Percentiles rank a stretch among this genome's conserved stretches.
Conservation (phyloP, 2,797 vertebrate genomes). For the Manis javanica region DNA sequence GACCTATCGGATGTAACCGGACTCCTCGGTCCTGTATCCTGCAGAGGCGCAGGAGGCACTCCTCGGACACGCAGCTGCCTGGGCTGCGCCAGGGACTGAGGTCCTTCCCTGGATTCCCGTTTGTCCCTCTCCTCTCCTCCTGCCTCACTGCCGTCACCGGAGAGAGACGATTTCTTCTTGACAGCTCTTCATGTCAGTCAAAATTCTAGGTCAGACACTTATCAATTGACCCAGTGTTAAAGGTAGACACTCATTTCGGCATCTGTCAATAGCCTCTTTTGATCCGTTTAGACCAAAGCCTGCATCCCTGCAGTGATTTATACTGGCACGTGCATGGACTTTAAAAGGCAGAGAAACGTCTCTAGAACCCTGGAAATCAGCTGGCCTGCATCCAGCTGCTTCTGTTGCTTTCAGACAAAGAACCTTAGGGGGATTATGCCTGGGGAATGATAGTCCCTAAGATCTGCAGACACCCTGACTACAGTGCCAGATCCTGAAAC, state of each 20-base stretch:
- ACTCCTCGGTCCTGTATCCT: not conserved
- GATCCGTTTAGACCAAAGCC: constrained; percentile 81
- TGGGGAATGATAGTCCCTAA: not conserved
- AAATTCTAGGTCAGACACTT: constrained; percentile 87
- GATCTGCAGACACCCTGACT: not conserved
- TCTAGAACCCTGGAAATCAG: constrained; percentile 56
- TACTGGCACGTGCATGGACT: constrained; percentile 64
- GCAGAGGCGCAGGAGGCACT: not conserved
- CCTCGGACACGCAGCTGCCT: not conserved
- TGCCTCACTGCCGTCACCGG: constrained; percentile 63
- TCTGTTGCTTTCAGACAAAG: not conserved
- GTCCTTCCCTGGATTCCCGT: not conserved
- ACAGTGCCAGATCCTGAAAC: not conserved
- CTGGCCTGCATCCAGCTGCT: not conserved
- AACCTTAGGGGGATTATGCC: not conserved
- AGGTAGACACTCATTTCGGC: constrained; percentile 87
- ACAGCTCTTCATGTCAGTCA: constrained; percentile 87
- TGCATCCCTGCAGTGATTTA: constrained; percentile 76
- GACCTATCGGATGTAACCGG: not conserved
- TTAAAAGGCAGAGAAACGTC: constrained; percentile 73
- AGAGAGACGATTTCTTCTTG: constrained; percentile 80
- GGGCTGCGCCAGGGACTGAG: no score
- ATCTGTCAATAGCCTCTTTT: constrained; percentile 87
- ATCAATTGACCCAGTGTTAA: constrained; percentile 89
- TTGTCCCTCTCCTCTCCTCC: not conserved